A percentile compares a stretch with the other conserved stretches of the same genome.
phyloP scores from a whole-genome alignment of 2,113 vertebrate species.

The Bolborhynchus lineola region DNA sequence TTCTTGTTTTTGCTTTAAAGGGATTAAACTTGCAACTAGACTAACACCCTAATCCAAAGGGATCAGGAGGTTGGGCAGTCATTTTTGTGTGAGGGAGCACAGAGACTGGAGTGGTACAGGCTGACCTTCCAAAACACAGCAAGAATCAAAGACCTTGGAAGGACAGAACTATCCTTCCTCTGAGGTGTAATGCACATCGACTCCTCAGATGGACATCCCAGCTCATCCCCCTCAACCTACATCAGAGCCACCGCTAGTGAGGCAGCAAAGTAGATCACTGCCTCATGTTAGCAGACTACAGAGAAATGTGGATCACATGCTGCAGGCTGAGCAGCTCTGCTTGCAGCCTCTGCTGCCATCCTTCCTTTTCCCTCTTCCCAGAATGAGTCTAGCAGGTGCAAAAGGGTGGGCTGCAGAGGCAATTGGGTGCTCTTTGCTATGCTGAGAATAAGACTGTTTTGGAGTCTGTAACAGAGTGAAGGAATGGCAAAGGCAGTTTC shows the following conservation, averaged over 20 bases:
- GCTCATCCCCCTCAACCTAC: not conserved
- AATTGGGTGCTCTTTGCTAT: not conserved
- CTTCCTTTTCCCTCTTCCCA: not conserved
- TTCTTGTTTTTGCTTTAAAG: not conserved
- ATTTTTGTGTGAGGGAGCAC: not conserved
- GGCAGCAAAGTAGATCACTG: not conserved
- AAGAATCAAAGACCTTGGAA: not conserved
- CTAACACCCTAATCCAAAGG: not conserved
- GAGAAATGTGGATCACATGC: accelerated
- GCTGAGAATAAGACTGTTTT: not conserved
- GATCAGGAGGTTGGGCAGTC: not conserved
- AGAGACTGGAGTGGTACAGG: not conserved
- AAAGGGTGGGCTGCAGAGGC: not conserved
- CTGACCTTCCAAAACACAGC: not conserved
- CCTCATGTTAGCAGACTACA: accelerated
- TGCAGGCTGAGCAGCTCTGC: not conserved
- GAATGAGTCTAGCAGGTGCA: not conserved
- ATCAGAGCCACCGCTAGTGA: not conserved
- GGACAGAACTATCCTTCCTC: not conserved
- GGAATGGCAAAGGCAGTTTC: not conserved
- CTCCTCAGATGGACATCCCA: accelerated
- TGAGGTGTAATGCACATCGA: not conserved
- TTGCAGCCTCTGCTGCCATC: not conserved
- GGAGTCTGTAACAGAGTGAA: not conserved
- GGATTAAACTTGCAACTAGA: not conserved